phyloP scores from a whole-genome alignment of 37 sponge, comb jelly and placozoan species.

The Agelas oroides region DNA sequence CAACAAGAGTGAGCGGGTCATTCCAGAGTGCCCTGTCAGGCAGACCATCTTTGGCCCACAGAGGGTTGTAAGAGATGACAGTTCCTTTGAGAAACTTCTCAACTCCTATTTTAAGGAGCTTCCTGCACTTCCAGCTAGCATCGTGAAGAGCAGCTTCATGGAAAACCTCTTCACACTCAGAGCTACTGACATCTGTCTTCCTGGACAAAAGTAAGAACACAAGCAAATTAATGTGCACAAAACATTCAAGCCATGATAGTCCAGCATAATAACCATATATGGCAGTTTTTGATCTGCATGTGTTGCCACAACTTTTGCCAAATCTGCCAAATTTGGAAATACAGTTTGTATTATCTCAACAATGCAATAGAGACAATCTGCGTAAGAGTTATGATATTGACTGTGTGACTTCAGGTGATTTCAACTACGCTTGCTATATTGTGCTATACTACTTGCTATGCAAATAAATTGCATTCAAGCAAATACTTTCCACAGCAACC shows the following conservation, averaged over 20 bases:
- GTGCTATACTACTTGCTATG: no score
- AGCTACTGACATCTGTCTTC: slow-evolving; percentile 31
- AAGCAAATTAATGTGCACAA: neutral
- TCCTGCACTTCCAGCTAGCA: slow-evolving; percentile 46
- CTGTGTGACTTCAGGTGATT: no score
- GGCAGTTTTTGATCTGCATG: no score
- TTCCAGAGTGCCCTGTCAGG: slow-evolving; percentile 69
- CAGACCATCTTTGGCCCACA: slow-evolving; percentile 63
- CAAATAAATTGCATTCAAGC: no score
- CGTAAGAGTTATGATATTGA: no score
- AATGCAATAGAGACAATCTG: no score
- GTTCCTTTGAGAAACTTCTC: slow-evolving; percentile 44
- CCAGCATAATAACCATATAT: no score
- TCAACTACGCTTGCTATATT: no score
- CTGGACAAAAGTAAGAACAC: neutral
- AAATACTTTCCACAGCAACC: no score
- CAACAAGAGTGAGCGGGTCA: slow-evolving; percentile 49
- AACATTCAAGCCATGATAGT: neutral
- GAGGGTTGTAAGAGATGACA: slow-evolving; percentile 39
- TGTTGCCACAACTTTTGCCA: no score
- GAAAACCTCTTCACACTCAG: slow-evolving; percentile 46
- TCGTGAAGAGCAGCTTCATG: slow-evolving; percentile 57
- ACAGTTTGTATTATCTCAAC: no score
- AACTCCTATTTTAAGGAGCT: slow-evolving; percentile 64
- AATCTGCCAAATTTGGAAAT: no score